Base-by-base conservation (phyloP, 2,113 vertebrate genomes). In the Cyprinodon variegatus region DNA sequence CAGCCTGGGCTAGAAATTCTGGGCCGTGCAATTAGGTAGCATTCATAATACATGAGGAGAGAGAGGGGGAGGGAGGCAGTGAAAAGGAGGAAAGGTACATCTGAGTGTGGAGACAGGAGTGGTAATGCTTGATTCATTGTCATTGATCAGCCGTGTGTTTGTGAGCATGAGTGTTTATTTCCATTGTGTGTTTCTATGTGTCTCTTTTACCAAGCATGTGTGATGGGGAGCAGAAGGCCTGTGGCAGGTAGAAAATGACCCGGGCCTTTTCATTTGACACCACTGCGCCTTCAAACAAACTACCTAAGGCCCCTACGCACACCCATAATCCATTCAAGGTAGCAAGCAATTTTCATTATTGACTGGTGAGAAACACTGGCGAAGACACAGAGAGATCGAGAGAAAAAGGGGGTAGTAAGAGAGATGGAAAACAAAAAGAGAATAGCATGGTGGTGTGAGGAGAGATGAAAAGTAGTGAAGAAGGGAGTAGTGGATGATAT, bases 311-410 rank as follows among this genome's bases (percentile, higher is more conserved):
- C 89, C 84, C 86, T 20, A 86, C 78, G 79, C 86, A 91, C 89
- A 93, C 87, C 85, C 86, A 89, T 94, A 93, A 95, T 94, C 94
- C 92, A 93, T 93, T 94, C 91, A 93, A 91, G 93, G 91, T 91
- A 92, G 92, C 92, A 91, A 91, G 92, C 92, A 92, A 93, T 94
- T 93, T 94, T 94, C 90, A 94, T 94, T 94, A 94, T 94, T 92
- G 92, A 94, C 94, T 94, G 90, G 87, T 83, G 86, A 92, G 88
- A 88, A 87, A 91, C 81, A 79, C 76, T 72, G 88, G 73, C 84
- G 57, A 83, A 64, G 61, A 68, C 17, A 57, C 50, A 76, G 77
- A 41, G 39, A 65, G 61, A 60, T 48, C 67, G 63, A 40, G 61
- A 12, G 68, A 36, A 45, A 13, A n/a, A 46, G 14, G 17, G 5